Conservation (phyloP, 1,140 invertebrate species). For the Drosophila eugracilis region DNA sequence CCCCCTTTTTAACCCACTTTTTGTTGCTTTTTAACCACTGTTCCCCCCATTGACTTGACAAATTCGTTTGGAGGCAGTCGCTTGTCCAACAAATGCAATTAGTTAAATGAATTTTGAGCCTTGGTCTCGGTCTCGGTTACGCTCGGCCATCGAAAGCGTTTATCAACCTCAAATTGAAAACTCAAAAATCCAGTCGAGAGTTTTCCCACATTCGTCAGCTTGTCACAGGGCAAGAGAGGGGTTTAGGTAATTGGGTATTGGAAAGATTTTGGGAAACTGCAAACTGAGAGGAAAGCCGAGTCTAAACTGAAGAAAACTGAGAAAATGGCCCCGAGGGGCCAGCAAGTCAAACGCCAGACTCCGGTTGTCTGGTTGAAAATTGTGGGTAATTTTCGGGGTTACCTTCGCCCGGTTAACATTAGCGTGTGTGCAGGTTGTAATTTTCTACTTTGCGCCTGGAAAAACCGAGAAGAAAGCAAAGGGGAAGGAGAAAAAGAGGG, state of each 20-base stretch:
- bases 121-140: constrained; percentile 33
- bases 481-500: constrained; percentile 10
- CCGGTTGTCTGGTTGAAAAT: constrained; percentile 57
- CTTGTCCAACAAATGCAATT: constrained; percentile 61
- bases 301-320: too few species aligned
- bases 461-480: constrained; percentile 32
- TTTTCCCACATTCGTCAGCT: constrained; percentile 73
- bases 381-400: constrained; percentile 67
- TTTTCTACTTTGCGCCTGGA: constrained; percentile 81
- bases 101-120: constrained; percentile 42
- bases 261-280: constrained; percentile 8
- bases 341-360: constrained; percentile 56
- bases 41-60: constrained; percentile 54
- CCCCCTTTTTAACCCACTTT: not conserved
- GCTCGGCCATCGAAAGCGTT: constrained; percentile 47
- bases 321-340: constrained; percentile 65
- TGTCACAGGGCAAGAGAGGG: too few species aligned
- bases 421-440: constrained; percentile 76
- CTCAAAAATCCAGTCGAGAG: constrained; percentile 37
- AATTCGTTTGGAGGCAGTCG: constrained; percentile 50
- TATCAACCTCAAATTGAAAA: constrained; percentile 56
- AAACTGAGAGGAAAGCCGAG: constrained; percentile 10
- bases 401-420: constrained; percentile 62
- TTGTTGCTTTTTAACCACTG: not conserved
- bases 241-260: too few species aligned